Evolutionary conservation across 2,797 vertebrate species (phyloP), one percentile per base, ranked within the genome.

Genomic region (Lithobates sylvaticus): DNA sequence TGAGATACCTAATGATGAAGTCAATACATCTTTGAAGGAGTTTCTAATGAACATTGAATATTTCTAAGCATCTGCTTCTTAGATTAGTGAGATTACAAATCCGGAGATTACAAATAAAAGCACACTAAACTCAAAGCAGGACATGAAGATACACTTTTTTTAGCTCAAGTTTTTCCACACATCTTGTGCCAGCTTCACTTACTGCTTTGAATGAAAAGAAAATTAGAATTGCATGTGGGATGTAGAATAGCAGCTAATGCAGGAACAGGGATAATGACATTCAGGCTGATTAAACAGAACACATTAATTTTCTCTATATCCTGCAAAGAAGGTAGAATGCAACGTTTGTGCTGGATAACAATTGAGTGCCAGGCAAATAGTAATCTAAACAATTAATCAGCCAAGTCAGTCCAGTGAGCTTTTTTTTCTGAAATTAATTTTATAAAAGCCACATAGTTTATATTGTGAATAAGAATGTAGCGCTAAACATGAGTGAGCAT

Each of bases 221-320:
- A 76, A 76, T 76, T 76, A 36, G 75, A 76, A 76, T 39, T n/a
- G 54, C 29, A 58, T 76, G 27, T 76, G 50, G 50, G 54, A 34
- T 76, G 54, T 58, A 29, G 47, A 50, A 27, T 18, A 32, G 50
- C 27, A 61, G 50, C 21, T 61, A 34, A 76, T 61, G 54, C 29
- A 34, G 32, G 21, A 76, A 29, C 47, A 36, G 2, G 4, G 18
- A 61, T 61, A 61, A 76, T 58, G 54, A 76, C 29, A 76, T 34
- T 61, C 18, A 21, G 29, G 18, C 75, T 76, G 75, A 76, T 76
- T 61, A 64, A 61, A 76, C 75, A 76, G 54, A 64, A 76, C 75
- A 76, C 75, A 61, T 76, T 76, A 64, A 76, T 76, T 58, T 76
- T 76, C 75, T 76, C 54, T n/a, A 76, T 61, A 76, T 61, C 75